These are phyloP conservation scores for Cirrhinus molitorella DNA, from an alignment of 2,797 vertebrate genomes.

Conservation along the genomic window DNA sequence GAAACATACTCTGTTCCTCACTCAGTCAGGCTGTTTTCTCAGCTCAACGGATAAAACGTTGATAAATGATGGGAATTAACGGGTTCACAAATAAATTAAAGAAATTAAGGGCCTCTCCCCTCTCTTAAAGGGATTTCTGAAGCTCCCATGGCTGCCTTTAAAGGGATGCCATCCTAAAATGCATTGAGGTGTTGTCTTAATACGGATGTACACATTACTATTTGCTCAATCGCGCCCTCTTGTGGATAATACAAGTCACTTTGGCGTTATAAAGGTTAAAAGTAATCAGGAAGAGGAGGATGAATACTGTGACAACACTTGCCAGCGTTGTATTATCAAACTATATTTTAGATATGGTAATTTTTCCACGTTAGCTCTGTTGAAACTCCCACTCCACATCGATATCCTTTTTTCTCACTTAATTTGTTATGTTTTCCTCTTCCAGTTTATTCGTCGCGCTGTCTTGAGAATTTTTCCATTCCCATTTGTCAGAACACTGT, in stretches of 20 bases:
- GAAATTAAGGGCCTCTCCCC: not conserved
- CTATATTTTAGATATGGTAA: not conserved
- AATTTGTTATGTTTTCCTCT: conserved; percentile 47
- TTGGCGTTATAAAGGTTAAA: not conserved
- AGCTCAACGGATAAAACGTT: not conserved
- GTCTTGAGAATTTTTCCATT: not conserved
- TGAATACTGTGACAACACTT: not conserved
- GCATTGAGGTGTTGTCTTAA: conserved; percentile 44
- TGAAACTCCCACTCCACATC: conserved; percentile 70
- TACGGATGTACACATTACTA: not conserved
- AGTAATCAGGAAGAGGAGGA: conserved; percentile 10
- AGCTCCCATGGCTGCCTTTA: conserved; percentile 45
- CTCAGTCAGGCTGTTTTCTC: not conserved
- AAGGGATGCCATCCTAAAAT: conserved; percentile 53
- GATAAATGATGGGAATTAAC: not conserved
- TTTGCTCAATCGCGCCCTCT: conserved; percentile 16
- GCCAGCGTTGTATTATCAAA: not conserved
- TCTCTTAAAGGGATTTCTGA: conserved; percentile 50
- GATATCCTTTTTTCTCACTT: conserved; percentile 60
- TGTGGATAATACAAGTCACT: conserved; percentile 16
- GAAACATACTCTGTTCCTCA: not conserved
- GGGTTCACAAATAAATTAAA: not conserved
- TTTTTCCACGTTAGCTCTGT: conserved; percentile 47
- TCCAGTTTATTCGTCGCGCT: not conserved
- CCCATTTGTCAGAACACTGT: not conserved